These are phyloP conservation scores for Pyrgilauda ruficollis DNA, from an alignment of 2,113 vertebrate genomes.

Conservation along the genomic window DNA sequence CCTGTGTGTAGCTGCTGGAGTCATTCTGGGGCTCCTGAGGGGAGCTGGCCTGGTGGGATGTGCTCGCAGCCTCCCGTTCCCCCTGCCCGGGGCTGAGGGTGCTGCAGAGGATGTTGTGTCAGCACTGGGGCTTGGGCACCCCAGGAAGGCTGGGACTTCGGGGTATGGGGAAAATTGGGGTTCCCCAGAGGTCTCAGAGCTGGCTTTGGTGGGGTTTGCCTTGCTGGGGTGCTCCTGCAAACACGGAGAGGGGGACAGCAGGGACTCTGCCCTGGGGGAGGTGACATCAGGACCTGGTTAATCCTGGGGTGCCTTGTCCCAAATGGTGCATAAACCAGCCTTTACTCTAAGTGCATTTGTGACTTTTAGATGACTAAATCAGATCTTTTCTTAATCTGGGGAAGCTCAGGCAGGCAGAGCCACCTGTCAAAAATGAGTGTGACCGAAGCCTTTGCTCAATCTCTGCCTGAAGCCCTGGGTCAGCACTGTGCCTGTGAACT, in stretches of 20 bases:
- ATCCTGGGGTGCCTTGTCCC: not conserved
- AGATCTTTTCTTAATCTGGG: not conserved
- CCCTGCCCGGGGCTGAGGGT: not conserved
- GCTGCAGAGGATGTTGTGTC: not conserved
- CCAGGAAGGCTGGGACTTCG: accelerated
- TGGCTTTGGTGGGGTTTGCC: not conserved
- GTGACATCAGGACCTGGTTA: not conserved
- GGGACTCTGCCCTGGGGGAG: not conserved
- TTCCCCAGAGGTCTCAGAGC: accelerated
- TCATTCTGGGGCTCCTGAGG: not conserved
- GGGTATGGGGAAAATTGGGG: accelerated
- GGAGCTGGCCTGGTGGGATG: not conserved
- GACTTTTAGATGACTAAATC: not conserved
- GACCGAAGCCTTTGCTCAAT: accelerated
- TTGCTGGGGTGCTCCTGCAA: not conserved
- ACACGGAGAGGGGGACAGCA: no score
- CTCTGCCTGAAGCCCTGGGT: no score
- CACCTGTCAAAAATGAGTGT: not conserved
- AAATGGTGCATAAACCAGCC: not conserved
- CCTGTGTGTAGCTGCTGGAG: not conserved
- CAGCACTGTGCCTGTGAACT: no score
- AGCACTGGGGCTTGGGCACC: not conserved
- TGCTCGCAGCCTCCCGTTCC: not conserved
- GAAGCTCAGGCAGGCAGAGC: not conserved
- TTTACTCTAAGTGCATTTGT: not conserved